Conservation (phyloP, 2,797 vertebrate genomes). For the Propithecus deckenii region DNA sequence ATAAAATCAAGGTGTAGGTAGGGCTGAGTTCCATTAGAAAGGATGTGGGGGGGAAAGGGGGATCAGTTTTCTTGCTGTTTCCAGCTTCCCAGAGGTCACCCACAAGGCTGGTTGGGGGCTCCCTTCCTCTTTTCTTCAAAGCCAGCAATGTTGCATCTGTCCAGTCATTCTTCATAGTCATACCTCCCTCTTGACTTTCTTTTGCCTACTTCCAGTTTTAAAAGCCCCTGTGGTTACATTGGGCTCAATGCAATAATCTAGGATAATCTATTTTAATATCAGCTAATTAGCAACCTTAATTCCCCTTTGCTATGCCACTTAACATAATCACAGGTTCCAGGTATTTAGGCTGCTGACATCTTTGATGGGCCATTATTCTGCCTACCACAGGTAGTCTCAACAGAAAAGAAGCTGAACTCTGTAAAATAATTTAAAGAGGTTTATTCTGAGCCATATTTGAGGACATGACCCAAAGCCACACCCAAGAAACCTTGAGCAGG, state of each 20-base stretch:
- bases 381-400: background rate
- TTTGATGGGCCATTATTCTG: background rate
- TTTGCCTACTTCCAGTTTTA: background rate
- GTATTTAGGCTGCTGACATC: background rate
- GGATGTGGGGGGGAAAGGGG: background rate
- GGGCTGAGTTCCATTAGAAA: background rate
- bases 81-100: background rate
- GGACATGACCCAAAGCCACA: too few species aligned
- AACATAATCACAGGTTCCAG: background rate
- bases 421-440: too few species aligned
- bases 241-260: background rate
- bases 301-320: background rate
- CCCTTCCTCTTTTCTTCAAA: background rate
- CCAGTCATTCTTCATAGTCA: background rate
- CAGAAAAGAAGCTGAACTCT: too few species aligned
- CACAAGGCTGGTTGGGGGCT: background rate
- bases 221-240: background rate
- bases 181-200: background rate
- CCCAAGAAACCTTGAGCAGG: too few species aligned
- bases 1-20: conserved; percentile 21
- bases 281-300: background rate
- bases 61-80: background rate
- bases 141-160: background rate
- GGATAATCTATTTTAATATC: background rate
- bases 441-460: too few species aligned